These are phyloP conservation scores for Diachrysia chrysitis DNA, from an alignment of 2,888 invertebrate species.

Conservation along the genomic window DNA sequence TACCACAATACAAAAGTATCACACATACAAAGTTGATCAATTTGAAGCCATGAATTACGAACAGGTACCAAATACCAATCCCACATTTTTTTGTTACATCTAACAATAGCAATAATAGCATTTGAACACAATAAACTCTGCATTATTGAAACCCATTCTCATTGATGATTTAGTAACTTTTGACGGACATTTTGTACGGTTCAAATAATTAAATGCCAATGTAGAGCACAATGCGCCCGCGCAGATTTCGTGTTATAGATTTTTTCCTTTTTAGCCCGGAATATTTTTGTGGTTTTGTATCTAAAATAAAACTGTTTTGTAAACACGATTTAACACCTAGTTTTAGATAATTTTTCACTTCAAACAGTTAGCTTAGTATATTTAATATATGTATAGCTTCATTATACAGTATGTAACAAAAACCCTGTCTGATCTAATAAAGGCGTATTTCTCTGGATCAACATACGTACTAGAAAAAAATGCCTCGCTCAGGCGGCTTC, in stretches of 20 bases:
- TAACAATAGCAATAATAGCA: background rate
- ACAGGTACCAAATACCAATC: conserved; percentile 29
- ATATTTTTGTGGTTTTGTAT: background rate
- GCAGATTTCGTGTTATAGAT: conserved; percentile 3
- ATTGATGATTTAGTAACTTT: conserved; percentile 21
- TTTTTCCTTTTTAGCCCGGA: background rate
- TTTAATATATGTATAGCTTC: too few relatives aligned
- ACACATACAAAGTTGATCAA: background rate
- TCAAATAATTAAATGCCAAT: conserved; percentile 13
- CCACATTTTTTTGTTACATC: conserved; percentile 19
- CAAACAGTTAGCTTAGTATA: too few relatives aligned
- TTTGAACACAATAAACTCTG: conserved; percentile 18
- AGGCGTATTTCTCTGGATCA: too few relatives aligned
- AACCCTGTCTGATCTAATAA: too few relatives aligned
- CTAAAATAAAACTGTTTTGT: too few relatives aligned
- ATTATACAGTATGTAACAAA: too few relatives aligned
- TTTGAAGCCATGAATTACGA: conserved; percentile 15
- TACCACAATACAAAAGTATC: background rate
- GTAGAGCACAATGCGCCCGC: conserved; percentile 15
- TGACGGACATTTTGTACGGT: conserved; percentile 12
- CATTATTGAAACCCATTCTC: conserved; percentile 17
- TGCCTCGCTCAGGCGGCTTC: too few relatives aligned
- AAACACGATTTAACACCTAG: too few relatives aligned
- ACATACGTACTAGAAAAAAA: too few relatives aligned
- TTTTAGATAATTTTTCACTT: too few relatives aligned